phyloP scores from a whole-genome alignment of 2,113 vertebrate species.

The Tachysurus fulvidraco region DNA sequence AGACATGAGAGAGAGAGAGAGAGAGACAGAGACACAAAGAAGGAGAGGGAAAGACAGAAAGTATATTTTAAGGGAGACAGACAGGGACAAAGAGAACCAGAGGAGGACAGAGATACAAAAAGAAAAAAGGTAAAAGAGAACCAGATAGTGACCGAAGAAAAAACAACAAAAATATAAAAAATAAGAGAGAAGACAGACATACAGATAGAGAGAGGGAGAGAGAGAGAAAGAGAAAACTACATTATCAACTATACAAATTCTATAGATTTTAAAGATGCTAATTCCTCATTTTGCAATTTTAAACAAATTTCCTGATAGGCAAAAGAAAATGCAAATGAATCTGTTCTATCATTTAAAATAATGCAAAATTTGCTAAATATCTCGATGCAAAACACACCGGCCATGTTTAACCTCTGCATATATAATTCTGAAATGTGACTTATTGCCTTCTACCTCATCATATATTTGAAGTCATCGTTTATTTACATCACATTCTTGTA shows the following conservation, averaged over 20 bases:
- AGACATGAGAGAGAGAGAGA: conserved; percentile 16
- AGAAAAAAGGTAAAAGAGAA: not conserved
- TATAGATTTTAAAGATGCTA: not conserved
- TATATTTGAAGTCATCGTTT: not conserved
- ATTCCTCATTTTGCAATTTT: too few relatives aligned
- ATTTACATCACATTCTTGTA: not conserved
- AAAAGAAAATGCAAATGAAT: not conserved
- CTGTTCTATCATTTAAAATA: not conserved
- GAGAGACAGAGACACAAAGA: not conserved
- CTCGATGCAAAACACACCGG: not conserved
- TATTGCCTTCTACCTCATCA: not conserved
- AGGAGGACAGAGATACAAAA: not conserved
- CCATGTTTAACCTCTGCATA: not conserved
- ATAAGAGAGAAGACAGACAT: not conserved
- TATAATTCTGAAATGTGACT: not conserved
- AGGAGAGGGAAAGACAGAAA: not conserved
- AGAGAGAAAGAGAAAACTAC: not conserved
- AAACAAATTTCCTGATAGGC: not conserved
- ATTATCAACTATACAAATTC: not conserved
- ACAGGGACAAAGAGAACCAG: too few relatives aligned
- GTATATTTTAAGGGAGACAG: not conserved
- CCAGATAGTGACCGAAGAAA: not conserved
- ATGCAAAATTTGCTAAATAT: too few relatives aligned
- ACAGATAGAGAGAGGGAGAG: not conserved
- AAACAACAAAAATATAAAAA: not conserved